Base-by-base conservation (phyloP, 2,113 vertebrate species). In the Gracilinanus agilis region DNA sequence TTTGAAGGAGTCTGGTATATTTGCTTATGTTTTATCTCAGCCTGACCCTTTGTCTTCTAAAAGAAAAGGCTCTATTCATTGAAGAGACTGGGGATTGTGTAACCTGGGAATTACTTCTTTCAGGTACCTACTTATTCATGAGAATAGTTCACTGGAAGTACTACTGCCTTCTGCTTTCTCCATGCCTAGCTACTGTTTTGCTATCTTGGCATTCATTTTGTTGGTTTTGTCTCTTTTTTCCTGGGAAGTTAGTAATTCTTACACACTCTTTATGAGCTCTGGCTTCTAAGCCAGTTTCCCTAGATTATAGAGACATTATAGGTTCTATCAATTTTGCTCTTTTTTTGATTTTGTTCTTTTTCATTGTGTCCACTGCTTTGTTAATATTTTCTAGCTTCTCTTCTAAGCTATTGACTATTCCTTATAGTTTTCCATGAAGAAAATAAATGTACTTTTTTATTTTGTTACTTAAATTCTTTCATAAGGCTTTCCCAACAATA, bases 31-130 rank as follows among this genome's bases (percentile, higher is more conserved):
- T 23, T 25, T 88, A 53, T 92, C 90, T 90, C 34, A 92, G n/a
- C 67, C 44, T 95, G 91, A 94, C 88, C 91, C 54, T 94, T 91
- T 95, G 58, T 95, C 53, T 54, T 96, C 21, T 92, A 92, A 97
- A 56, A 92, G 83, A n/a, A 90, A 93, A 93, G 34, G 88, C n/a
- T 75, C 34, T 75, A 54, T 75, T 93, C 24, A 54, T 9, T 91
- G 12, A 11, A 75, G 44, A 90, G 16, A 9, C 19, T 83, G 19
- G 7, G 24, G n/a, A 19, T 23, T 83, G 67, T 40, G 16, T 40
- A 40, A 83, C 7, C n/a, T 40, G n/a, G 67, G 40, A 40, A 83
- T 83, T 23, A 40, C 7, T 83, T 83, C n/a, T 83, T 40, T 83
- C 34, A 83, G n/a, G 7, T 6, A 23, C 88, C 8, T n/a, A 61